A percentile compares a stretch with the other conserved stretches of the same genome.
Conservation (phyloP, 2,797 vertebrate species). For the Erpetoichthys calabaricus region DNA sequence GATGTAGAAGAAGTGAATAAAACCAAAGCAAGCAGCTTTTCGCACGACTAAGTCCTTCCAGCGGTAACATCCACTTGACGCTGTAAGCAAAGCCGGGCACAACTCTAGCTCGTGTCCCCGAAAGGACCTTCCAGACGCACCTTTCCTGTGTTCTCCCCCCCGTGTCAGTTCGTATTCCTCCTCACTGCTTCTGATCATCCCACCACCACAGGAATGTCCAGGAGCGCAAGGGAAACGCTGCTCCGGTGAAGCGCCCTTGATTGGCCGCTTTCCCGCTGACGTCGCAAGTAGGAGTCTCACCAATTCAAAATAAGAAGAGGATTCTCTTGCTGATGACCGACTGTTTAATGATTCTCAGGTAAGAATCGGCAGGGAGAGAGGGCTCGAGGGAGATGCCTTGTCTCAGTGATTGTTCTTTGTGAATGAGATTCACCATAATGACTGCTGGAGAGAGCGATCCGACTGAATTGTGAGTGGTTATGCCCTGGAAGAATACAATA, state of each 20-base stretch:
- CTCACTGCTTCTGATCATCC: constrained; percentile 1
- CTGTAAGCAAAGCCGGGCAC: background rate
- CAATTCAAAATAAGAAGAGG: background rate
- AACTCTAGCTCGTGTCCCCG: background rate
- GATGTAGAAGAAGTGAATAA: no score
- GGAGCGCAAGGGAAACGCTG: constrained; percentile 8
- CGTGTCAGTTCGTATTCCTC: background rate
- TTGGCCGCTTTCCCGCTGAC: constrained; percentile 11
- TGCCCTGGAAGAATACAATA: no score
- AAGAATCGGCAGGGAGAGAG: no score
- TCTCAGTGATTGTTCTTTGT: background rate
- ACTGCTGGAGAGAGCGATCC: no score
- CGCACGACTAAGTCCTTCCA: no score
- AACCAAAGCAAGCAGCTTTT: no score
- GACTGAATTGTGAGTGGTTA: no score
- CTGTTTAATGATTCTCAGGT: background rate
- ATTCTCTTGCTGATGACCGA: background rate
- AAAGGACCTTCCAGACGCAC: no score
- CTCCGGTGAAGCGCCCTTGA: constrained; percentile 1
- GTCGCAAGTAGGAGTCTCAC: constrained; percentile 8
- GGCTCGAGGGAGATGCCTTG: background rate
- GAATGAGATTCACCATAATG: background rate
- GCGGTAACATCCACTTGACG: constrained; percentile 9
- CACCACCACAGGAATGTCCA: constrained; percentile 14
- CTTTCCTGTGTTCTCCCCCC: no score